Evolutionary conservation across 2,888 invertebrate species (phyloP).

Genomic region (Dermolepida albohirtum): DNA sequence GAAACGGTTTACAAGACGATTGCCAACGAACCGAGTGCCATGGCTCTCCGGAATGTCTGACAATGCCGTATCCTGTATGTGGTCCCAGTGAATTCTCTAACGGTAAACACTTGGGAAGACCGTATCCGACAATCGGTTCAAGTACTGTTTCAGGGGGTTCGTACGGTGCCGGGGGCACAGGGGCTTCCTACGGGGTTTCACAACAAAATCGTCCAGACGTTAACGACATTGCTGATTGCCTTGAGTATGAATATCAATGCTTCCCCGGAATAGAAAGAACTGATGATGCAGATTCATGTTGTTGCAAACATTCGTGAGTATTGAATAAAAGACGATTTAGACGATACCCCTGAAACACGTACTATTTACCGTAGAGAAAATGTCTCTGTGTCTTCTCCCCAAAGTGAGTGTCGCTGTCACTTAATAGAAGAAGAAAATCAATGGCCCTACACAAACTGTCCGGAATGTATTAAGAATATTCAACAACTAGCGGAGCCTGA

Average conservation of each 20-base stretch:
- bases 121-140: conserved; percentile 31
- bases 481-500: no score
- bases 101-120: conserved; percentile 57
- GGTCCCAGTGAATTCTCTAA: conserved; percentile 62
- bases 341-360: no score
- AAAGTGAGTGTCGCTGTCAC: no score
- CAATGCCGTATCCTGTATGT: conserved; percentile 66
- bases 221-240: conserved; percentile 16
- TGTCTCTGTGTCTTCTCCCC: no score
- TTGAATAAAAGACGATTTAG: no score
- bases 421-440: no score
- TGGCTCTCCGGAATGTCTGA: conserved; percentile 66
- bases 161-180: conserved; percentile 1
- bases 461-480: no score
- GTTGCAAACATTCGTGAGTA: conserved; percentile 1
- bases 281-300: neutral
- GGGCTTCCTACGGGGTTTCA: neutral
- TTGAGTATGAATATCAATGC: conserved; percentile 57
- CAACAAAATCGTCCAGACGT: neutral
- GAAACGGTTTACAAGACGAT: conserved; percentile 72
- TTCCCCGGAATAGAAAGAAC: conserved; percentile 52
- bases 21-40: conserved; percentile 69
- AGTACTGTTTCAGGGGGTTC: conserved; percentile 10
- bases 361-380: no score
- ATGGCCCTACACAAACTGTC: no score